phyloP scores from a whole-genome alignment of 2,113 vertebrate genomes.

The Calyptommatus sinebrachiatus region DNA sequence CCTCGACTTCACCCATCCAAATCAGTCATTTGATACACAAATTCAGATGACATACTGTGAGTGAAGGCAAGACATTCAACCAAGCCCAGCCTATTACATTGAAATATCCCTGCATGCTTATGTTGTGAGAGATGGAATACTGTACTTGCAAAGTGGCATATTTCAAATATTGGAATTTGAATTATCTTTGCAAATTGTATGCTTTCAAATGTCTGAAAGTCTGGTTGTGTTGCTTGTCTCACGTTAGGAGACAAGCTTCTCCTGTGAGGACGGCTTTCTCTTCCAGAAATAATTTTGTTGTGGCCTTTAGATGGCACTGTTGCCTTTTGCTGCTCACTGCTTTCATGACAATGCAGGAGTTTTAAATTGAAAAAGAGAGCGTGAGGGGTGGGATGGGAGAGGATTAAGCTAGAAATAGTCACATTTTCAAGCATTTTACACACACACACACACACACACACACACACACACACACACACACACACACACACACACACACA shows the following conservation, averaged over 20 bases:
- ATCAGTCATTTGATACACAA: too few relatives aligned
- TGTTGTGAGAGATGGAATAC: too few relatives aligned
- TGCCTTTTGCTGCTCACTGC: constrained; percentile 41
- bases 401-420: background rate
- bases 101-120: too few relatives aligned
- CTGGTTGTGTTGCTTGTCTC: too few relatives aligned
- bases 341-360: background rate
- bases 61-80: too few relatives aligned
- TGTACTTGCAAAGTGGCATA: too few relatives aligned
- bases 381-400: constrained; percentile 30
- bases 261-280: background rate
- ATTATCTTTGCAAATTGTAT: too few relatives aligned
- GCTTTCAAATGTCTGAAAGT: too few relatives aligned
- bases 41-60: too few relatives aligned
- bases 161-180: too few relatives aligned
- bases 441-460: constrained; percentile 9
- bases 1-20: too few relatives aligned
- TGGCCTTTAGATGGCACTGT: constrained; percentile 73
- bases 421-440: constrained; percentile 14
- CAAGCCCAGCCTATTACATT: too few relatives aligned
- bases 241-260: background rate
- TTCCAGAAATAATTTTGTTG: fast-evolving
- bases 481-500: constrained; percentile 14
- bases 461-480: constrained; percentile 12
- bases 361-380: constrained; percentile 34